Evolutionary conservation across 2,888 invertebrate species (phyloP).

Genomic region (Tachina fera): DNA sequence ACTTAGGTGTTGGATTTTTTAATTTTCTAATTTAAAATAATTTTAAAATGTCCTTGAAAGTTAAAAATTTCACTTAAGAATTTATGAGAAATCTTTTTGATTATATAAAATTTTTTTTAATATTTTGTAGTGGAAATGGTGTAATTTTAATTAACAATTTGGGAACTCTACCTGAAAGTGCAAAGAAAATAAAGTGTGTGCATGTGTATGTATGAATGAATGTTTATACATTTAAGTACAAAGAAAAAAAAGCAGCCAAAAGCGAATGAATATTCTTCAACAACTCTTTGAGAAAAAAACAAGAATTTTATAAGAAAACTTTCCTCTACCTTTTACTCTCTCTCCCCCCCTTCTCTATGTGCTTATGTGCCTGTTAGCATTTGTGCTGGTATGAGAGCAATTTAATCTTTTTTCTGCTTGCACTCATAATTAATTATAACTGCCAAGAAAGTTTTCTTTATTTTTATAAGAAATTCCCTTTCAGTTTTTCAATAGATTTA

Average conservation of each 20-base stretch:
- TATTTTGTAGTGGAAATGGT: not conserved
- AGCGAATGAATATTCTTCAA: not conserved
- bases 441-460: constrained; percentile 47
- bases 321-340: not conserved
- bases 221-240: too few relatives aligned
- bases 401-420: constrained; percentile 9
- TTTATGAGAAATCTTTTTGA: not conserved
- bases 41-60: too few relatives aligned
- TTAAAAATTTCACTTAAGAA: too few relatives aligned
- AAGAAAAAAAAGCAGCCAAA: not conserved
- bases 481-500: constrained; percentile 36
- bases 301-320: constrained; percentile 25
- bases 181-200: not conserved
- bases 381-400: not conserved
- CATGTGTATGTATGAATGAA: too few relatives aligned
- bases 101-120: too few relatives aligned
- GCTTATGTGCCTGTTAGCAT: not conserved
- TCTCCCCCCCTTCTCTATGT: not conserved
- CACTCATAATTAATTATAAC: constrained; percentile 51
- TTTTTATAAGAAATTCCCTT: constrained; percentile 15
- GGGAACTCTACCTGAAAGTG: constrained; percentile 20
- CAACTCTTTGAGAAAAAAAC: not conserved
- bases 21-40: too few relatives aligned
- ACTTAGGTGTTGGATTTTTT: too few relatives aligned
- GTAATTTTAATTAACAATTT: constrained; percentile 50